Evolutionary conservation across 2,888 invertebrate genomes (phyloP).

Genomic region (Yponomeuta malinellus): DNA sequence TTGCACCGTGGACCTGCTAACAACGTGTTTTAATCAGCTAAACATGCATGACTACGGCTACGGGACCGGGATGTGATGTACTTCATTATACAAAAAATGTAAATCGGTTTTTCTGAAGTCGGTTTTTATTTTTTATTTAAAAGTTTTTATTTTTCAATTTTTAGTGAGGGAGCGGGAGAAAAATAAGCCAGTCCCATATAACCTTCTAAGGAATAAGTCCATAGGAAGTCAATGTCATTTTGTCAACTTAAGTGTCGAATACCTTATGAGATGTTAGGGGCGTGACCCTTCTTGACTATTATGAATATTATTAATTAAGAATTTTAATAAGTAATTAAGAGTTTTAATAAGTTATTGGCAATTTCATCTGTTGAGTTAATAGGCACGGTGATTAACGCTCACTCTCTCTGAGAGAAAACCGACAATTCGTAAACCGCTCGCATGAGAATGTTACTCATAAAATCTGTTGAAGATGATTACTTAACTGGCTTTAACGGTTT

Average conservation of each 20-base stretch:
- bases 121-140: no score
- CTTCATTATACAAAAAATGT: no score
- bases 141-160: no score
- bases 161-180: no score
- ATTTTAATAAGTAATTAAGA: neutral
- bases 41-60: neutral
- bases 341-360: neutral
- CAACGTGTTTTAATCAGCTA: constrained; percentile 9
- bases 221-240: no score
- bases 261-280: neutral
- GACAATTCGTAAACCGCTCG: neutral
- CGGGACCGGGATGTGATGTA: neutral
- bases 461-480: neutral
- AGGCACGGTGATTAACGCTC: neutral
- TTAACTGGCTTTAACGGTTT: neutral
- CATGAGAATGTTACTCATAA: neutral
- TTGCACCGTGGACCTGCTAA: constrained; percentile 16
- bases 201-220: no score
- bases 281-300: neutral
- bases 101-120: no score
- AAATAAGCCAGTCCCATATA: no score
- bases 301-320: neutral
- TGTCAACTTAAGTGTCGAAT: no score
- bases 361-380: neutral
- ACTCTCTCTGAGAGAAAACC: neutral